Percentiles rank a stretch among this genome's conserved stretches.
Conservation (phyloP, 2,113 vertebrate genomes). For the Crotophaga sulcirostris region DNA sequence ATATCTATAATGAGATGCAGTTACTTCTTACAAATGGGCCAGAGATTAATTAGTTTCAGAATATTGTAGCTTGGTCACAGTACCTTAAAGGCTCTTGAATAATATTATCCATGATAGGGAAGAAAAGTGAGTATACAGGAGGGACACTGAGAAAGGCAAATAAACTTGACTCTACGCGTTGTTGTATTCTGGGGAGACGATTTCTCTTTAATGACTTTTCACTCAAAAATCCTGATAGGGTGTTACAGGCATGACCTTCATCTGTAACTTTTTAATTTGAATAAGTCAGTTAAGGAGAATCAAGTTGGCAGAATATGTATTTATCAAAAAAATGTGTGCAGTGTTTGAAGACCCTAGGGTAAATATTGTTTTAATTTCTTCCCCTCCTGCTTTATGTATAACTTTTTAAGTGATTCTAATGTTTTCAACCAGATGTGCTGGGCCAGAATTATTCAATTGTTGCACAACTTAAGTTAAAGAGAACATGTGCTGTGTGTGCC, state of each 20-base stretch:
- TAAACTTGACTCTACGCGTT: neutral
- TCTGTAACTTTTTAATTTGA: neutral
- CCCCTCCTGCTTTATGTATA: neutral
- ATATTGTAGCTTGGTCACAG: slow-evolving; percentile 11
- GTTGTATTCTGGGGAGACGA: neutral
- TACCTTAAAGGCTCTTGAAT: slow-evolving; percentile 7
- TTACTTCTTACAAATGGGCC: slow-evolving; percentile 34
- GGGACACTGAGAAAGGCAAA: neutral
- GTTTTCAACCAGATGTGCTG: slow-evolving; percentile 17
- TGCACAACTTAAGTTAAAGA: neutral
- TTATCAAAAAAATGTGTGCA: neutral
- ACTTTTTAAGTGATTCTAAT: neutral
- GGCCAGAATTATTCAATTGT: neutral
- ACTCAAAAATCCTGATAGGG: neutral
- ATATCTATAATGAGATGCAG: slow-evolving; percentile 48
- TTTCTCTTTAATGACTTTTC: neutral
- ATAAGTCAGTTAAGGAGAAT: neutral
- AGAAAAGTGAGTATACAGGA: neutral
- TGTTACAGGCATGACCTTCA: neutral
- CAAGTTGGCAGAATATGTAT: neutral
- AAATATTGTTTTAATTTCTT: neutral
- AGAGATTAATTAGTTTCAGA: slow-evolving; percentile 52
- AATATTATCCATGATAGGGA: neutral
- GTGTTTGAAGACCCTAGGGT: neutral
- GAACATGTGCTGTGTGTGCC: neutral